Percentiles rank a stretch among this genome's conserved stretches.
phyloP scores from a whole-genome alignment of 2,797 vertebrate genomes.

The Octomys mimax region DNA sequence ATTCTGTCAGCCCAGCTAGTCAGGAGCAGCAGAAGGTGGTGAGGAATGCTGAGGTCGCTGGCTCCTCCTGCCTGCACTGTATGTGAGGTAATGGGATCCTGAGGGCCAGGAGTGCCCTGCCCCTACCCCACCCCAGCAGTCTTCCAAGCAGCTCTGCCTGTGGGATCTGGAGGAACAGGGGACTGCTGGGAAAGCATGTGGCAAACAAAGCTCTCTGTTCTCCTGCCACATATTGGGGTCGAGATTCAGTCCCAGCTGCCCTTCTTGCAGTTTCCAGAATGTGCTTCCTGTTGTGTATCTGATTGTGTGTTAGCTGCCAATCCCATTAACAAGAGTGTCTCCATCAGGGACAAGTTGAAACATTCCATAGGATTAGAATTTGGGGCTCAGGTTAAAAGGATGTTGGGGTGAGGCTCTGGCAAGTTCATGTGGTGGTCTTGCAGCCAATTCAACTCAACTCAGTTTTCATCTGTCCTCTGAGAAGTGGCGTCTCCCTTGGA shows the following conservation, averaged over 20 bases:
- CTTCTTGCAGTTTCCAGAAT: constrained; percentile 53
- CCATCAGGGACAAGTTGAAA: constrained; percentile 46
- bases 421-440: background rate
- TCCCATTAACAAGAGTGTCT: background rate
- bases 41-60: background rate
- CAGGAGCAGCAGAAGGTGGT: background rate
- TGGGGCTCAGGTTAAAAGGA: background rate
- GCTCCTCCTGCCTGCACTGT: background rate
- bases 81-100: background rate
- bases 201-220: constrained; percentile 51
- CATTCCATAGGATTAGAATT: background rate
- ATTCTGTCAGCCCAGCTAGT: background rate
- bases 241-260: constrained; percentile 65
- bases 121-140: background rate
- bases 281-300: constrained; percentile 50
- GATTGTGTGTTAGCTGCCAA: background rate
- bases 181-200: constrained; percentile 23
- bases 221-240: constrained; percentile 45
- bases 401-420: background rate
- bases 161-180: background rate
- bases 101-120: background rate
- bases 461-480: constrained; percentile 8
- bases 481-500: constrained; percentile 26
- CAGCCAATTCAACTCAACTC: background rate
- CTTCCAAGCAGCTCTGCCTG: background rate